These are phyloP conservation scores for Paramuricea clavata DNA, from an alignment of 92 coral and sea anemone species.

Conservation along the genomic window DNA sequence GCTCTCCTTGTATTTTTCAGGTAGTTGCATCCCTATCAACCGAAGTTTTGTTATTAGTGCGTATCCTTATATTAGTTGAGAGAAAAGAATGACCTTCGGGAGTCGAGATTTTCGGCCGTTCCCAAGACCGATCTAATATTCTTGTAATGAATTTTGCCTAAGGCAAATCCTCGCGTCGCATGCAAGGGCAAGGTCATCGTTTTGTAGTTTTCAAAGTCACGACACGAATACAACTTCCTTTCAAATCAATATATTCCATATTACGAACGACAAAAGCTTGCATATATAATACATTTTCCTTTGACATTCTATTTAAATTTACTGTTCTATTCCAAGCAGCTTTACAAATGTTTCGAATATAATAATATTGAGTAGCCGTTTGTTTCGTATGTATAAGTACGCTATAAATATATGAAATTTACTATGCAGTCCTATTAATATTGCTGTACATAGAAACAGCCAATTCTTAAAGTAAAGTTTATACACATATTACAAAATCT, in stretches of 20 bases:
- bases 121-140: too few species aligned
- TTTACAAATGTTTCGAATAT: not conserved
- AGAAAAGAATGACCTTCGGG: not conserved
- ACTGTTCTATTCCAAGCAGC: not conserved
- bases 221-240: slow-evolving; percentile 52
- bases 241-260: slow-evolving; percentile 40
- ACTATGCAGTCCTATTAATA: not conserved
- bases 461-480: not conserved
- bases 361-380: not conserved
- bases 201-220: not conserved
- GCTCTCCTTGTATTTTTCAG: too few species aligned
- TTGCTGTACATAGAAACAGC: not conserved
- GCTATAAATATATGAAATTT: slow-evolving; percentile 4
- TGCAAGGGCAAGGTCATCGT: not conserved
- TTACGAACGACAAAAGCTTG: slow-evolving; percentile 16
- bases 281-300: slow-evolving; percentile 26
- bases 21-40: too few species aligned
- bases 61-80: too few species aligned
- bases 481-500: not conserved
- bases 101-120: too few species aligned
- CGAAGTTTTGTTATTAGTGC: too few species aligned
- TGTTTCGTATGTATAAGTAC: slow-evolving; percentile 3
- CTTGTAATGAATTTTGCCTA: not conserved
- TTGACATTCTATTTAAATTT: not conserved
- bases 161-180: not conserved